phyloP scores from a whole-genome alignment of 2,888 invertebrate species.

The Epistrophe grossulariae region DNA sequence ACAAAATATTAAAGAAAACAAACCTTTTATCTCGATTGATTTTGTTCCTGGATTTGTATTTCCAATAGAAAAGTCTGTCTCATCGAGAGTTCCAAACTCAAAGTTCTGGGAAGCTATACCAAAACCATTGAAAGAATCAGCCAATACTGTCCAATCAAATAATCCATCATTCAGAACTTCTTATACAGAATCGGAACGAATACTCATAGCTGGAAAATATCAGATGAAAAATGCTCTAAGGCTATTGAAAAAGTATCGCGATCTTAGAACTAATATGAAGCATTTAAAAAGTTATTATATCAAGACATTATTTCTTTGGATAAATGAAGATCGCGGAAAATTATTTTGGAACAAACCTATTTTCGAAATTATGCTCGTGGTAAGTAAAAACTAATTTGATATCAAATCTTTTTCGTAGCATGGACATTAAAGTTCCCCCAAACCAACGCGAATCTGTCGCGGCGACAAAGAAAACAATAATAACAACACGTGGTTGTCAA shows the following conservation, averaged over 20 bases:
- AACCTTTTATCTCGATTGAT: slow-evolving; percentile 29
- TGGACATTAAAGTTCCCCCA: too few species aligned
- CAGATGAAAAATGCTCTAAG: slow-evolving; percentile 22
- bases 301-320: slow-evolving; percentile 52
- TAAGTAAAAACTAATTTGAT: background rate
- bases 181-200: slow-evolving; percentile 17
- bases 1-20: background rate
- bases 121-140: slow-evolving; percentile 29
- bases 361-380: slow-evolving; percentile 6
- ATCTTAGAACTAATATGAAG: slow-evolving; percentile 3
- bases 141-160: background rate
- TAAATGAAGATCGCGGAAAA: background rate
- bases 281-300: slow-evolving; percentile 49
- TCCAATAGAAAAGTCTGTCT: background rate
- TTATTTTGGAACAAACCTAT: slow-evolving; percentile 30
- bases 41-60: slow-evolving; percentile 54
- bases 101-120: slow-evolving; percentile 45
- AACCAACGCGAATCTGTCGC: too few species aligned
- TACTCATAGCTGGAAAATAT: background rate
- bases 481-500: too few species aligned
- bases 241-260: slow-evolving; percentile 43
- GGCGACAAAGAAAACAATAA: too few species aligned
- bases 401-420: background rate
- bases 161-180: slow-evolving; percentile 44
- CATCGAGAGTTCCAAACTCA: background rate